Evolutionary conservation across 2,888 invertebrate species (phyloP), one percentile per base, ranked within the genome.

Genomic region (Pristionchus japonicus): DNA sequence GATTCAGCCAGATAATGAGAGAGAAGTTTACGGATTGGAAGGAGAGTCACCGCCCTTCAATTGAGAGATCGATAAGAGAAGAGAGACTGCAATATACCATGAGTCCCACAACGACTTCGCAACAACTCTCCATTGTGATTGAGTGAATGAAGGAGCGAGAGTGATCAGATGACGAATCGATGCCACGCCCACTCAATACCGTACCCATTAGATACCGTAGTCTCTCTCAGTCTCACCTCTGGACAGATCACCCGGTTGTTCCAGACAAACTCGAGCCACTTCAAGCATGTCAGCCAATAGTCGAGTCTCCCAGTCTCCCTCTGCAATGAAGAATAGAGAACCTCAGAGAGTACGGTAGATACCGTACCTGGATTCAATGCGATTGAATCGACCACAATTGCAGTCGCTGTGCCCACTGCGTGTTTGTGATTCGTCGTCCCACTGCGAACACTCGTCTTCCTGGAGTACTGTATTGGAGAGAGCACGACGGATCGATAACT

Each of bases 1-100:
- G 98, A 98, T 94, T 97, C 97, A 92, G 97, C 96, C 93, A 97
- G 97, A 95, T 98, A 98, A 61, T 97, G 97, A 93, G 97, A 96
- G 88, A 97, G 97, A 64, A 98, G 95, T 95, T 97, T 97, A 90
- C 97, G 96, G 88, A 98, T 95, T 57, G 97, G 97, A 91, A 97
- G 97, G 87, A 98, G 96, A 85, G 97, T 97, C 31, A 95, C 95
- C n/a, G 94, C 96, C 92, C 97, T 93, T 83, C 88, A 92, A 52
- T 31, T 23, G 43, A 64, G 57, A 43, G 11, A 23, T n/a, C 20
- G 15, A 31, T 17, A 27, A 13, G 4, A 15, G 34, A 31, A 15
- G 23, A 31, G 11, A 64, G 27, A 43, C n/a, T 85, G 43, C 64
- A 0, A 70, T 88, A 74, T 43, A 89, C 89, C 89, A 87, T n/a